Evolutionary conservation across 2,888 invertebrate species (phyloP), one percentile per base, ranked within the genome.

Genomic region (Blera fallax): DNA sequence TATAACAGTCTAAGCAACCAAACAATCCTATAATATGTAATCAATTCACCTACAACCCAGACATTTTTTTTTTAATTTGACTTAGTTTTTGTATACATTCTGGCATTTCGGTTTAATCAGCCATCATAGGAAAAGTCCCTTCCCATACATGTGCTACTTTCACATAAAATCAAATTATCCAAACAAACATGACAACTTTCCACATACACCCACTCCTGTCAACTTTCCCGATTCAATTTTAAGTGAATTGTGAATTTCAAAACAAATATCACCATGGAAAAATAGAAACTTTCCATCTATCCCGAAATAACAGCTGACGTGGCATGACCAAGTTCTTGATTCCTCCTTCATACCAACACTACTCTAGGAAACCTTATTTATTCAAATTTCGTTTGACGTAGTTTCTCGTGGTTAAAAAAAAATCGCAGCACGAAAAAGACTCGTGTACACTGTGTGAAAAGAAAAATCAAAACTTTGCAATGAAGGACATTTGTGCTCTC

Each of bases 391-490:
- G 37, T 50, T 58, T 43, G n/a, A 8, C 40, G 34, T 65, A 58
- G 79, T 79, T 50, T 50, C 16, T 79, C 58, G 48, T 64, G 29
- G 56, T 43, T 58, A 48, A 67, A 50, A 48, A 67, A 50, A 37
- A 50, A 32, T 64, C n/a, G 3, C 14, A 60, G 10, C 32, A 62
- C 40, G 27, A 64, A 24, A 29, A 16, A 77, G n/a, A 24, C 54
- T 64, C 40, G 29, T 73, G 60, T 29, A 74, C 7, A 64, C 40
- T 74, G 56, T 64, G 45, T 74, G 27, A 18, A 56, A n/a, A 56
- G 8, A 14, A 34, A 62, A 70, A 62, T 37, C 29, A 70, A 70
- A 79, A 79, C 70, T 70, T 79, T 72, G 21, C 56, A 48, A 48
- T 56, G 56, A 56, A 62, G 52, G 29, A 34, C 45, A 54, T 48